Evolutionary conservation across 2,797 vertebrate genomes (phyloP), one percentile per base, ranked within the genome.

Genomic region (Paedocypris micromegethes): DNA sequence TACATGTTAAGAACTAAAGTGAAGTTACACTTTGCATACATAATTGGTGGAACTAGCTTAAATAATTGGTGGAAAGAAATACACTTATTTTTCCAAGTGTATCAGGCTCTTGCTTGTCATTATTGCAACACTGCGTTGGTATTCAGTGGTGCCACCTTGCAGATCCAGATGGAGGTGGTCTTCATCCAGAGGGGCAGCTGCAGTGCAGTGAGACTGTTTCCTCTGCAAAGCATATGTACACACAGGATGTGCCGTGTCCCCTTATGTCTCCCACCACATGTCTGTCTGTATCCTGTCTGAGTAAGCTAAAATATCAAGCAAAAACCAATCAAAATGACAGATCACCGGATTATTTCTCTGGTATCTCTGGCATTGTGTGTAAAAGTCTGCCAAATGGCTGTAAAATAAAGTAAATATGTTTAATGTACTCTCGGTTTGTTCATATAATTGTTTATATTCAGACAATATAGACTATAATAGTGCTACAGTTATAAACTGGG

Each of bases 191-290:
- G 75, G 77, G 74, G 68, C 81, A 75, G 72, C 77, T 63, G 66
- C 76, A 77, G 74, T 74, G 67, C n/a, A 69, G 49, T 69, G 62
- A 57, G 41, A 63, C 62, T 53, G 60, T 3, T 61, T 52, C 64
- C 63, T 77, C 69, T 70, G 75, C 61, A 77, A 75, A 82, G 83
- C 83, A 83, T 85, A 87, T 84, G 86, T 81, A 79, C 79, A 78
- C 40, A 75, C 82, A 76, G 67, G 75, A 78, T 84, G 82, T 81
- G 78, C 73, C 74, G 77, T 75, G 83, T 80, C 79, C 83, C 74
- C 58, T 79, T 71, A 78, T 85, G 80, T 82, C 79, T 86, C 64
- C 23, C 23, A 9, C 66, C 64, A 74, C 23, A 77, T 83, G 72
- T 74, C 63, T 42, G 76, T 68, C 57, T 48, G 77, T 79, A 80